These are phyloP conservation scores for Enhydra lutris DNA, from an alignment of 2,113 vertebrate species.

Conservation along the genomic window DNA sequence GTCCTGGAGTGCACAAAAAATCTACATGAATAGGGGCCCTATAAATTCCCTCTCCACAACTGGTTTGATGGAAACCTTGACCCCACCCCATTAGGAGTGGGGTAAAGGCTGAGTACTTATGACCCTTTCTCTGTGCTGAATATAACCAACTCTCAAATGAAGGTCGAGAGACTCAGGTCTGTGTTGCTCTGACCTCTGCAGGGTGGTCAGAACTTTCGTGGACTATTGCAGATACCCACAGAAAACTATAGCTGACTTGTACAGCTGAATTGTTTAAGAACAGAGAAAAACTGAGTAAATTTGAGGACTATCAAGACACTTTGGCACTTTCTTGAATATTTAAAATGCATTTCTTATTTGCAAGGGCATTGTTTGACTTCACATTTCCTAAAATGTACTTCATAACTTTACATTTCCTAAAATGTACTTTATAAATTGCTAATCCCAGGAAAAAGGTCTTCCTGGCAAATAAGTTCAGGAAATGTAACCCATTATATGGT, in stretches of 20 bases:
- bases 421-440: background rate
- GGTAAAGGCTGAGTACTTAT: background rate
- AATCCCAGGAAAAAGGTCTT: background rate
- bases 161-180: background rate
- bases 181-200: background rate
- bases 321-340: background rate
- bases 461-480: background rate
- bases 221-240: background rate
- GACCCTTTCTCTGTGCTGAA: background rate
- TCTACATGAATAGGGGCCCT: background rate
- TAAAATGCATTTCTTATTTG: constrained; percentile 6
- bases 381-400: background rate
- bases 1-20: background rate
- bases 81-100: background rate
- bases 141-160: background rate
- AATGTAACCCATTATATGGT: background rate
- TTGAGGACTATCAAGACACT: background rate
- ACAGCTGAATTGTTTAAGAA: background rate
- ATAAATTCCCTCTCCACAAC: background rate
- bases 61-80: background rate
- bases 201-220: background rate
- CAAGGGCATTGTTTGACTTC: background rate
- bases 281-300: background rate
- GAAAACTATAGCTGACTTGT: background rate
- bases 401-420: constrained; percentile 17